Evolutionary conservation across 2,888 invertebrate species (phyloP).

Genomic region (Nebria salina): DNA sequence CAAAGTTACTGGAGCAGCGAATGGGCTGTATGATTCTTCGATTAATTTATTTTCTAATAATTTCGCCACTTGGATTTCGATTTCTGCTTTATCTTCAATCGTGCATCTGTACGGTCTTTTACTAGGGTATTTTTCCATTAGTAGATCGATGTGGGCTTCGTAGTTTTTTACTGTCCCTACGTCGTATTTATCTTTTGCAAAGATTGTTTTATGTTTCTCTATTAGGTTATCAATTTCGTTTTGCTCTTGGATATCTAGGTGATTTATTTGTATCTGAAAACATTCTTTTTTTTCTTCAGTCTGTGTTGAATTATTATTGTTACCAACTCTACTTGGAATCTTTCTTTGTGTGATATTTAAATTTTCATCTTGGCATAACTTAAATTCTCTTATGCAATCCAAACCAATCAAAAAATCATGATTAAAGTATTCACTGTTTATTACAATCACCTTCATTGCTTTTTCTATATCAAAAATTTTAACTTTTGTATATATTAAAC

Average conservation of each 20-base stretch:
- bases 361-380: constrained; percentile 47
- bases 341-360: constrained; percentile 42
- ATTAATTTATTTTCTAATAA: constrained; percentile 50
- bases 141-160: constrained; percentile 49
- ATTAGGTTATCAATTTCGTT: constrained; percentile 48
- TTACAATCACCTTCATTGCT: constrained; percentile 46
- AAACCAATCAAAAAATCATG: constrained; percentile 48
- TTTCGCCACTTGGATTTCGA: constrained; percentile 42
- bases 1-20: constrained; percentile 51
- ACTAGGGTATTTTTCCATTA: constrained; percentile 46
- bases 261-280: background rate
- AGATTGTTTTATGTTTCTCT: constrained; percentile 49
- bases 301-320: constrained; percentile 25
- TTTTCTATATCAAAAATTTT: constrained; percentile 51
- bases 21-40: constrained; percentile 50
- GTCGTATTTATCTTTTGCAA: constrained; percentile 53
- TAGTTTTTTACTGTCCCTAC: constrained; percentile 51
- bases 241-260: constrained; percentile 20
- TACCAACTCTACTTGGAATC: constrained; percentile 24
- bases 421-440: constrained; percentile 44
- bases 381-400: constrained; percentile 49
- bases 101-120: constrained; percentile 48
- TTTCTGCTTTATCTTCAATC: constrained; percentile 48
- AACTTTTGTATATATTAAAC: constrained; percentile 49
- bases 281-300: background rate